Conservation (phyloP, 2,113 vertebrate species). For the Erythrolamprus reginae region DNA sequence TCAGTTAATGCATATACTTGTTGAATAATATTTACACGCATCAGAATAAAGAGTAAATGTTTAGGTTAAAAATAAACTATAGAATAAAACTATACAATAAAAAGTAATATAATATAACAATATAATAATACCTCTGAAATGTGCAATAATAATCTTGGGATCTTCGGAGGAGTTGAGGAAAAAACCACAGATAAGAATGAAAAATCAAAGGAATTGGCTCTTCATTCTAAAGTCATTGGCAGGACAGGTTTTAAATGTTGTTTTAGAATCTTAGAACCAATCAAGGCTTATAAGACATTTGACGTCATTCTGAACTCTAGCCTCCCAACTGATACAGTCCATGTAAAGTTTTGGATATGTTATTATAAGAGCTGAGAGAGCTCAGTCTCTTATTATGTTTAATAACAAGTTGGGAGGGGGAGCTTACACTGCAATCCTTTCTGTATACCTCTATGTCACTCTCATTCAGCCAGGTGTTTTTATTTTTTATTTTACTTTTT, state of each 20-base stretch:
- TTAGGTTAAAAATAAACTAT: neutral
- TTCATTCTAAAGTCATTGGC: slow-evolving; percentile 37
- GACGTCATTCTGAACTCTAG: slow-evolving; percentile 47
- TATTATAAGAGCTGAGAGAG: slow-evolving; percentile 55
- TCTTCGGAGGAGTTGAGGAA: neutral
- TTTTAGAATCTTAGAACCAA: slow-evolving; percentile 44
- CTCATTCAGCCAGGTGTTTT: neutral
- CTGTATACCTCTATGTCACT: neutral
- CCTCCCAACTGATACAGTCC: slow-evolving; percentile 22
- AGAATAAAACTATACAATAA: neutral
- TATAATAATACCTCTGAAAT: neutral
- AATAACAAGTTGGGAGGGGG: slow-evolving; percentile 55
- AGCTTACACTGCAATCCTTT: slow-evolving; percentile 36
- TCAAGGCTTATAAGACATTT: slow-evolving; percentile 49
- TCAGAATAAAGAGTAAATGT: neutral
- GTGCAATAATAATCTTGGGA: neutral
- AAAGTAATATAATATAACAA: neutral
- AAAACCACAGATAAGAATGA: slow-evolving; percentile 17
- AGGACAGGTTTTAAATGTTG: slow-evolving; percentile 56
- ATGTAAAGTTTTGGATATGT: slow-evolving; percentile 47
- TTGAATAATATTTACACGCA: neutral
- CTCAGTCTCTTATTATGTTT: slow-evolving; percentile 58
- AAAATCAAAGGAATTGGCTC: slow-evolving; percentile 48
- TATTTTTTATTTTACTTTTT: slow-evolving; percentile 35
- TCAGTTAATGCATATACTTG: neutral